Conservation (phyloP, 2,797 vertebrate species). For the Halcyon leucocephala region DNA sequence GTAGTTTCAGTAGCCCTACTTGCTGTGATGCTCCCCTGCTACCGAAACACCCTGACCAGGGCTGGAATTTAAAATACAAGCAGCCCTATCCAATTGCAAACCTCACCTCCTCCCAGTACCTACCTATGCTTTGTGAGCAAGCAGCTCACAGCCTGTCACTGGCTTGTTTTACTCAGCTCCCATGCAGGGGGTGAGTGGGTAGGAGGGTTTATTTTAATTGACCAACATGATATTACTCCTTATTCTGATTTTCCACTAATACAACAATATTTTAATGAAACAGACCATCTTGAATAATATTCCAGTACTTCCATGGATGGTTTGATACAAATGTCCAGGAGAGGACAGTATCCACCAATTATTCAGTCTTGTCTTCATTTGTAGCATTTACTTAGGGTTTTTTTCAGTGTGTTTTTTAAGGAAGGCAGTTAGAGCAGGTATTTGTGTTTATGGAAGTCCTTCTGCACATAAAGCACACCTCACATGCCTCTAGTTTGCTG, state of each 20-base stretch:
- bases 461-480: background rate
- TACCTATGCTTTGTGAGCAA: background rate
- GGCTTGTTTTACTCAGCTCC: background rate
- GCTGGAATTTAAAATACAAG: background rate
- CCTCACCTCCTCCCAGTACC: background rate
- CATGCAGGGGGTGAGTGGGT: background rate
- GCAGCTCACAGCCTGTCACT: background rate
- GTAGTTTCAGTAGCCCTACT: background rate
- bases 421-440: background rate
- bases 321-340: conserved; percentile 19
- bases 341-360: conserved; percentile 36
- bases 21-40: background rate
- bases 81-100: background rate
- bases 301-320: background rate
- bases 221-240: background rate
- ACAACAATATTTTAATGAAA: background rate
- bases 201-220: background rate
- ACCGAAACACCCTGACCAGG: background rate
- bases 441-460: background rate
- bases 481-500: fast-evolving
- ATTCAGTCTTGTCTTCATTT: background rate
- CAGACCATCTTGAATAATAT: background rate
- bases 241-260: background rate
- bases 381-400: background rate
- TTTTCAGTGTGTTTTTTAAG: background rate